These are phyloP conservation scores for Phrynocephalus forsythii DNA, from an alignment of 2,797 vertebrate genomes.

Conservation along the genomic window DNA sequence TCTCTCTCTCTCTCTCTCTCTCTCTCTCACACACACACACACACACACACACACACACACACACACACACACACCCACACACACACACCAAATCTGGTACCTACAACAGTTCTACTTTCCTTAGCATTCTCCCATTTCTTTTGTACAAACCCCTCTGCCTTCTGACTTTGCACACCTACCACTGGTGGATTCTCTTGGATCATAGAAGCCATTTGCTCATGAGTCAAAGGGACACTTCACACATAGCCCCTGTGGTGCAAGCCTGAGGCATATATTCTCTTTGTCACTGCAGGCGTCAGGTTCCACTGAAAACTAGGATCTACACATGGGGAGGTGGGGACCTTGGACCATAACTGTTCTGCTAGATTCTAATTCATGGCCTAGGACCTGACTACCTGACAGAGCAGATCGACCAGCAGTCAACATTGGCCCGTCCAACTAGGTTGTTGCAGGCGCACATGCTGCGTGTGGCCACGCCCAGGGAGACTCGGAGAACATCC, in stretches of 20 bases:
- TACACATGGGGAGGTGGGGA: no score
- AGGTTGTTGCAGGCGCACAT: no score
- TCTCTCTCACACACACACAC: no score
- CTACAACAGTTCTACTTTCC: not conserved
- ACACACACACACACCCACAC: no score
- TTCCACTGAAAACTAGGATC: not conserved
- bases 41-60: no score
- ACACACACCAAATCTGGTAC: not conserved
- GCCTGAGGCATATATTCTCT: no score
- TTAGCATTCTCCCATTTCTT: not conserved
- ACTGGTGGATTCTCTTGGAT: not conserved
- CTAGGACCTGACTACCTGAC: no score
- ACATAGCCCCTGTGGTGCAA: not conserved
- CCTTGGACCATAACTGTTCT: not conserved
- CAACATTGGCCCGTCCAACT: no score
- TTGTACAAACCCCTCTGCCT: not conserved
- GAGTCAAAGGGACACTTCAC: not conserved
- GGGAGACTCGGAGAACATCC: no score
- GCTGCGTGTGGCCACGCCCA: no score
- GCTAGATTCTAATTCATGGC: not conserved
- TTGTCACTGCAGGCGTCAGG: not conserved
- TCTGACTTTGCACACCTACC: not conserved
- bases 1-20: not conserved
- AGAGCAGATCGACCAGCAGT: no score
- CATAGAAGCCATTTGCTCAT: not conserved